phyloP scores from a whole-genome alignment of 2,888 invertebrate genomes.

The Ophioninae sp. region DNA sequence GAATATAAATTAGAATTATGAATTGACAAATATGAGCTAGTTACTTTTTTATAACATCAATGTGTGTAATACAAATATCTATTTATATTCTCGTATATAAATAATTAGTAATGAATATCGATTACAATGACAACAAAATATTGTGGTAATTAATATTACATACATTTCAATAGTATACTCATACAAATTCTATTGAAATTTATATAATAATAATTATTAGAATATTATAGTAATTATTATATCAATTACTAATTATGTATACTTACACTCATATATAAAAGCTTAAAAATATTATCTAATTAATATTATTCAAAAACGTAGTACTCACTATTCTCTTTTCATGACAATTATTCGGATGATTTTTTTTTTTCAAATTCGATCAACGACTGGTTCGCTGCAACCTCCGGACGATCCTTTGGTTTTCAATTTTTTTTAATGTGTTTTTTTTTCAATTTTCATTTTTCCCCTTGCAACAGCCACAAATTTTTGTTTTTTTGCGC shows the following conservation, averaged over 20 bases:
- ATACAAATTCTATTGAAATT: background rate
- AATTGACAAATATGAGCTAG: too few species aligned
- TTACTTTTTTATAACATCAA: background rate
- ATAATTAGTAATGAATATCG: background rate
- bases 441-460: background rate
- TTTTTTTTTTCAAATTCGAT: background rate
- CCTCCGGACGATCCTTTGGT: background rate
- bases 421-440: background rate
- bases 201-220: background rate
- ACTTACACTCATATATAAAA: background rate
- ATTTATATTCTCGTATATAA: background rate
- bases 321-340: conserved; percentile 4
- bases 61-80: background rate
- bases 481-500: background rate
- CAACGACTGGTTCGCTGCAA: background rate
- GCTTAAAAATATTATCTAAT: background rate
- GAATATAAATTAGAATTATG: too few species aligned
- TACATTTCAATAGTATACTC: background rate
- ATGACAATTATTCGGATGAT: conserved; percentile 4
- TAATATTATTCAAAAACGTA: conserved; percentile 4
- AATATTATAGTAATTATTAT: background rate
- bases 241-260: background rate
- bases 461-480: background rate
- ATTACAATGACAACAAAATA: background rate
- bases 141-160: background rate